Base-by-base conservation (phyloP, 2,113 vertebrate species). In the Fregata magnificens region DNA sequence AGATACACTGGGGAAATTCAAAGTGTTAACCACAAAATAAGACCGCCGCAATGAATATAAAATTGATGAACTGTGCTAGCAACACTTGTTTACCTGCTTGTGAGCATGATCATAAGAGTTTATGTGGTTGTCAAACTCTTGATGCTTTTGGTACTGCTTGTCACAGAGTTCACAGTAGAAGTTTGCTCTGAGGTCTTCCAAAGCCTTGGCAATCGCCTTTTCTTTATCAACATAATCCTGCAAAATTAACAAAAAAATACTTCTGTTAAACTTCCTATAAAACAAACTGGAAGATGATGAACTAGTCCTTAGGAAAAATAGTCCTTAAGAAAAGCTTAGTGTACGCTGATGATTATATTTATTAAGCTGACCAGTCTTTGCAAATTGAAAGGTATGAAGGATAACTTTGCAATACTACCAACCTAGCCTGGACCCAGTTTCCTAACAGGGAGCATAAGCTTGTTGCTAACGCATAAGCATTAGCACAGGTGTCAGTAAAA, bases 71-170 rank as follows among this genome's bases (percentile, higher is more conserved):
- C 24, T 24, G 67, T 44, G 80, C 50, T 70, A 13, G 2, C 67
- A n/a, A 20, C 59, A 34, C 19, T 2, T 13, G 16, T 92, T 97
- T 95, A 99, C 99, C 99, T 99, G 99, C 96, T 99, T 99, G 97
- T 99, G 99, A 77, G 99, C 99, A 1, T 99, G 99, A 96, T 99
- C 99, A 0, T 99, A 99, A 6, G 99, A 99, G 98, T 99, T 99
- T 62, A 99, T 99, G 97, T 99, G 99, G 98, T 99, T 99, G 98
- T 99, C 99, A 97, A 99, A 99, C 92, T 99, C 99, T 81, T 99
- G 99, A 93, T 99, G 99, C 95, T 99, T 99, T 84, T 99, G 99
- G 91, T 99, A 99, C 97, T 99, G 99, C 95, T 99, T 99, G 98
- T 99, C 99, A 98, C 99, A 99, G 19, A 99, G 98, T 95, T 99